Conservation (phyloP, 2,113 vertebrate species). For the Motacilla alba region DNA sequence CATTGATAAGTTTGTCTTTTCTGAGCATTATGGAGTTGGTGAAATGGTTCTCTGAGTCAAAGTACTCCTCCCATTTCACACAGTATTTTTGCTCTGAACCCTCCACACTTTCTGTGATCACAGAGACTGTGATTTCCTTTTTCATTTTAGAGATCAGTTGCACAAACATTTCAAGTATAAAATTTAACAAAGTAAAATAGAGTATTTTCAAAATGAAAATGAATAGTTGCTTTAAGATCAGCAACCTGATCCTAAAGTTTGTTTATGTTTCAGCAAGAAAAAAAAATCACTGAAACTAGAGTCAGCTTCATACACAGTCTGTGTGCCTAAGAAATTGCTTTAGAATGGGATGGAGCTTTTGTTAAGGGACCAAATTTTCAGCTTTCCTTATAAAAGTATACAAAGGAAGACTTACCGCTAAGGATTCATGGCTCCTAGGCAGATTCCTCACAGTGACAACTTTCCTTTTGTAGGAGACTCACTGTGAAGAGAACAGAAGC, state of each 20-base stretch:
- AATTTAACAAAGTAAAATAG: neutral
- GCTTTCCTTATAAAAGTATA: neutral
- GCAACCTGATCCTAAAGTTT: neutral
- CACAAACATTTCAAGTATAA: neutral
- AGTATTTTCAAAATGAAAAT: constrained; percentile 8
- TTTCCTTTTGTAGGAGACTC: neutral
- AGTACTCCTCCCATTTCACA: neutral
- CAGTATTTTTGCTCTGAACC: neutral
- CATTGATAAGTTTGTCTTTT: neutral
- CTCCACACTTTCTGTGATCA: neutral
- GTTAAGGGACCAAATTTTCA: neutral
- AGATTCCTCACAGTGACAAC: neutral
- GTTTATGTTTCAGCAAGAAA: neutral
- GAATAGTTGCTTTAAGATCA: neutral
- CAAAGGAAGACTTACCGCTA: neutral
- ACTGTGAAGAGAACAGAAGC: neutral
- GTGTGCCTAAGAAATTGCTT: neutral
- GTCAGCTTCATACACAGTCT: neutral
- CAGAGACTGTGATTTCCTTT: neutral
- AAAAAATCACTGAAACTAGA: neutral
- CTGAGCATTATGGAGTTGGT: neutral
- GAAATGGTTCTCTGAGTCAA: neutral
- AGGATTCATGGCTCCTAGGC: neutral
- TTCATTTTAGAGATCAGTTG: neutral
- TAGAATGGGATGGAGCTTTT: neutral